Evolutionary conservation across 2,797 vertebrate genomes (phyloP), one percentile per base, ranked within the genome.

Genomic region (Mustela erminea): DNA sequence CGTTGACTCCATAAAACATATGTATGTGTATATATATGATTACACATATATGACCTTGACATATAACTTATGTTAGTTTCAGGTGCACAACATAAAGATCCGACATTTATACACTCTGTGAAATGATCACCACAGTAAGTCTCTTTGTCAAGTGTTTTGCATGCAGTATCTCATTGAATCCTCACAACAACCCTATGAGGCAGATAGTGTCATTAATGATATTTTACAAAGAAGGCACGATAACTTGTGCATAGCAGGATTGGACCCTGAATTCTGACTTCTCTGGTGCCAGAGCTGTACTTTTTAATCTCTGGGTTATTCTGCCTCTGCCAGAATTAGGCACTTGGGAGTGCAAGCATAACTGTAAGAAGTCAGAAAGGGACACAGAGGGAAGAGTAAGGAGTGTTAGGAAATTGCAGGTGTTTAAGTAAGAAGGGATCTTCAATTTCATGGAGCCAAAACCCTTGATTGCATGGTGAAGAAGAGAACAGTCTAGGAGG

Each of bases 401-500:
- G 32, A 21, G 2, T 87, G 56, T 81, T 93, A 74, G 58, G 56
- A 75, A 58, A 74, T 20, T 20, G 5, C 35, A 87, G 52, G 1
- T 85, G n/a, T 85, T 95, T 88, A 82, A 83, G 10, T 52, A 56
- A 7, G 78, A 95, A 96, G 8, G 43, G 27, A 74, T 81, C 25
- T 70, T 75, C 32, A 81, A 12, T 4, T 25, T 87, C 27, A 52
- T 18, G 41, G 90, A 62, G 32, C 75, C 43, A 18, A 84, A 64
- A 58, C 9, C 0, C 38, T 95, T 96, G 58, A 91, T 21, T 83
- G 27, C 27, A 9, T 23, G 41, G 29, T 54, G 56, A 64, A 80
- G 46, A 64, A 80, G 46, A 87, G 83, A 84, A 80, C 12, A 15
- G 43, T 84, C 21, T 2, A 21, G 43, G 54, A 78, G 52, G 32